A percentile compares a stretch with the other conserved stretches of the same genome.
These are phyloP conservation scores for Pocillopora grandis DNA, from an alignment of 92 coral and sea anemone genomes.

Conservation along the genomic window DNA sequence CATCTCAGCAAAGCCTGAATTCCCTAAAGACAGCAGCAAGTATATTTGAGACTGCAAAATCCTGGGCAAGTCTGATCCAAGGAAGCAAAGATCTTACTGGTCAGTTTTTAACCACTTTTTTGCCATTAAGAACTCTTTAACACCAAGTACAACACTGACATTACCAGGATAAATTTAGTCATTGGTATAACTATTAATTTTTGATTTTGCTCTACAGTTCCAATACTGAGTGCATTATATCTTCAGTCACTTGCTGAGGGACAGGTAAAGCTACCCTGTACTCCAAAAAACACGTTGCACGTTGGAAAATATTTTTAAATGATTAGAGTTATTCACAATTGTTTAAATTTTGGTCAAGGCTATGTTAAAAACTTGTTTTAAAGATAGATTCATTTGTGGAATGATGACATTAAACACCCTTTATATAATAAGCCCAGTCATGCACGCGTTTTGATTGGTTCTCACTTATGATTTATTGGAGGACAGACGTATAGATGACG, in stretches of 20 bases:
- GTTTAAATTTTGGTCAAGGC: too few species aligned
- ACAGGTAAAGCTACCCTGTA: slow-evolving; percentile 53
- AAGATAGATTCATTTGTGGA: too few species aligned
- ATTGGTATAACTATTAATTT: not conserved
- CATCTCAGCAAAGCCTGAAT: slow-evolving; percentile 72
- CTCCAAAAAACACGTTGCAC: too few species aligned
- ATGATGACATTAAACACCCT: too few species aligned
- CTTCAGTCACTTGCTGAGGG: slow-evolving; percentile 86
- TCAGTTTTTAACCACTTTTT: slow-evolving; percentile 12
- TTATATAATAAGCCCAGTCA: too few species aligned
- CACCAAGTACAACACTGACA: not conserved
- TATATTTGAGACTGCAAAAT: slow-evolving; percentile 76
- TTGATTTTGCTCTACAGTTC: slow-evolving; percentile 40
- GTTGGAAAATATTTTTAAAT: too few species aligned
- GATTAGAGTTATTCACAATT: too few species aligned
- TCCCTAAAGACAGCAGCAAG: slow-evolving; percentile 88
- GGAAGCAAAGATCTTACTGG: slow-evolving; percentile 76
- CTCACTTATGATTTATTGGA: too few species aligned
- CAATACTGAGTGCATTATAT: slow-evolving; percentile 71
- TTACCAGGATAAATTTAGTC: not conserved
- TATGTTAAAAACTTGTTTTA: too few species aligned
- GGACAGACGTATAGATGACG: too few species aligned
- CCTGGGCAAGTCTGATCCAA: slow-evolving; percentile 64
- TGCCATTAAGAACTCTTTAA: not conserved
- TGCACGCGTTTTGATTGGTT: too few species aligned